Conservation (phyloP, 2,888 invertebrate species). For the Adelphocoris suturalis region DNA sequence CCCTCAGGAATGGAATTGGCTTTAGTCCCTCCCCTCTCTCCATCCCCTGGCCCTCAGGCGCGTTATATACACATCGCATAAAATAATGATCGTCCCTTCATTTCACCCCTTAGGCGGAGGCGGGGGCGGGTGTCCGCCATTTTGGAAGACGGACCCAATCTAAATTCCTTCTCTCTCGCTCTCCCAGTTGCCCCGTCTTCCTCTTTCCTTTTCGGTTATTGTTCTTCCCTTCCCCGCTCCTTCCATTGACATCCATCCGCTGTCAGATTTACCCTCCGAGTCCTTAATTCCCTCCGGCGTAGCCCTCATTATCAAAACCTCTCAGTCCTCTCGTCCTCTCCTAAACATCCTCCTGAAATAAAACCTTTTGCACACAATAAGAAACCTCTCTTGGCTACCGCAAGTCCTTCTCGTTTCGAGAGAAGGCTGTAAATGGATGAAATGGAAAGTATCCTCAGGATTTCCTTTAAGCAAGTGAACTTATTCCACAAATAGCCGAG, state of each 20-base stretch:
- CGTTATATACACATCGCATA: slow-evolving; percentile 76
- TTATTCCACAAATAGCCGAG: background rate
- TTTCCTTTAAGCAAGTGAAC: slow-evolving; percentile 36
- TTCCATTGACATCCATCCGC: slow-evolving; percentile 64
- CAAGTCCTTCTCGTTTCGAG: background rate
- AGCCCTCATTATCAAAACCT: slow-evolving; percentile 69
- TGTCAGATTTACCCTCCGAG: slow-evolving; percentile 66
- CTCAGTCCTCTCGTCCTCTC: slow-evolving; percentile 32
- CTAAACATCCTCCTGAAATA: slow-evolving; percentile 64
- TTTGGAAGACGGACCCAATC: slow-evolving; percentile 73
- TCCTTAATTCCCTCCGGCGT: slow-evolving; percentile 70
- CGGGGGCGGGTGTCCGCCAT: slow-evolving; percentile 62
- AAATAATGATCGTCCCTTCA: slow-evolving; percentile 75
- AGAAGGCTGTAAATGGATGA: slow-evolving; percentile 38
- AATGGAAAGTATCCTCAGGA: slow-evolving; percentile 36
- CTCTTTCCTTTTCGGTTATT: slow-evolving; percentile 59
- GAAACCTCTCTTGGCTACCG: slow-evolving; percentile 43
- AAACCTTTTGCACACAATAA: slow-evolving; percentile 61
- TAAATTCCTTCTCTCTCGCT: slow-evolving; percentile 67
- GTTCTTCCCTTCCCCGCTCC: slow-evolving; percentile 58
- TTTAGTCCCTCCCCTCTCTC: slow-evolving; percentile 59
- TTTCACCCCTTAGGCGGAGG: slow-evolving; percentile 38
- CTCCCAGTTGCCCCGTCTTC: slow-evolving; percentile 2
- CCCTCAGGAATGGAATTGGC: slow-evolving; percentile 73
- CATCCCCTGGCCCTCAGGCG: slow-evolving; percentile 50